Conservation (phyloP, 2,888 invertebrate species). For the Latheticus oryzae region DNA sequence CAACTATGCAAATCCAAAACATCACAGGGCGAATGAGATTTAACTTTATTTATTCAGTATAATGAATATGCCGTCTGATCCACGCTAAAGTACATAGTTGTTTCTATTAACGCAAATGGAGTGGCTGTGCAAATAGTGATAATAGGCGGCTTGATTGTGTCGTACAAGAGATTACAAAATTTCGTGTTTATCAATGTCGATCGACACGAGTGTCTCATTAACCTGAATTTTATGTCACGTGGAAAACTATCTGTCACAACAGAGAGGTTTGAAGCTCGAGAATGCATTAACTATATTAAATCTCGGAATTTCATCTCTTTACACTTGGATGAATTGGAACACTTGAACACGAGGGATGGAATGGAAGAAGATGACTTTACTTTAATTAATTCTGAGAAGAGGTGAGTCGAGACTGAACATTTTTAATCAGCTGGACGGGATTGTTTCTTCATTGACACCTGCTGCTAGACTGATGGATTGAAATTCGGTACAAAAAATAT, state of each 20-base stretch:
- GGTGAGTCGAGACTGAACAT: constrained; percentile 14
- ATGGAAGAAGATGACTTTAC: constrained; percentile 31
- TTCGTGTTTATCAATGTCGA: constrained; percentile 35
- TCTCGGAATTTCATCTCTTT: constrained; percentile 38
- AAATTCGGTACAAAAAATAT: no score
- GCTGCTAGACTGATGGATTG: constrained; percentile 4
- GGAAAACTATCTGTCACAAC: constrained; percentile 24
- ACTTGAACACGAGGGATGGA: constrained; percentile 22
- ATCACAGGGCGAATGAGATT: constrained; percentile 28
- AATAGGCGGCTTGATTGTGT: constrained; percentile 40
- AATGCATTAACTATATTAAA: constrained; percentile 41
- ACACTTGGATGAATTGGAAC: constrained; percentile 31
- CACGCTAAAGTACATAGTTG: constrained; percentile 39
- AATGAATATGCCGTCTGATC: constrained; percentile 38
- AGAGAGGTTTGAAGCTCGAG: constrained; percentile 16
- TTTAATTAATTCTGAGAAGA: constrained; percentile 38
- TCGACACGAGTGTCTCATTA: constrained; percentile 42
- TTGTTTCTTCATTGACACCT: constrained; percentile 12
- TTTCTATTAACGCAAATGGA: constrained; percentile 44
- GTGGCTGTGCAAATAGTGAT: constrained; percentile 45
- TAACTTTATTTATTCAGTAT: constrained; percentile 40
- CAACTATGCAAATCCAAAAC: constrained; percentile 28
- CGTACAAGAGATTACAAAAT: constrained; percentile 46
- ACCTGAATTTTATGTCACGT: constrained; percentile 34
- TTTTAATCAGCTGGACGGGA: constrained; percentile 25